Conservation (phyloP, 2,888 invertebrate genomes). For the Nomada fabriciana region DNA sequence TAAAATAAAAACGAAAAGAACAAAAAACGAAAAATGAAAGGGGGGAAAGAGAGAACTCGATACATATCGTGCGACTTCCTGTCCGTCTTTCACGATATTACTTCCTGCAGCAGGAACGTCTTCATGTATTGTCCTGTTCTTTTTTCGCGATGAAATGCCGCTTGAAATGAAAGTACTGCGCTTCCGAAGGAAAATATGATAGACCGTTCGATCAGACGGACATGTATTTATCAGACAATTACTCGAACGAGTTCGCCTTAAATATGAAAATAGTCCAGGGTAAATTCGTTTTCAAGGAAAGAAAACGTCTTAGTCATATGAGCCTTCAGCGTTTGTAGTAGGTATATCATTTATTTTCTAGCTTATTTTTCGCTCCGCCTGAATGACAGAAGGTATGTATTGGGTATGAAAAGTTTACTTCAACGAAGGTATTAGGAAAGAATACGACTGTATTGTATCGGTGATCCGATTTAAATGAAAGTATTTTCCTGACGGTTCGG, state of each 20-base stretch:
- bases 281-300: neutral
- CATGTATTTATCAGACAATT: slow-evolving; percentile 7
- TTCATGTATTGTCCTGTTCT: slow-evolving; percentile 6
- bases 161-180: neutral
- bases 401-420: too few species aligned
- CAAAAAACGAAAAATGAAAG: neutral
- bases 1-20: neutral
- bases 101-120: slow-evolving; percentile 16
- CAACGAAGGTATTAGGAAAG: slow-evolving; percentile 22
- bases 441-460: slow-evolving; percentile 19
- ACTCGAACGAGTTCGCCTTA: neutral
- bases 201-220: neutral
- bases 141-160: slow-evolving; percentile 10
- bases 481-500: slow-evolving; percentile 34
- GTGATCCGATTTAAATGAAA: slow-evolving; percentile 43
- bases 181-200: slow-evolving; percentile 7
- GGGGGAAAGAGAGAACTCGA: slow-evolving; percentile 1
- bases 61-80: slow-evolving; percentile 22
- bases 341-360: too few species aligned
- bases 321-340: too few species aligned
- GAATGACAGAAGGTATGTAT: neutral
- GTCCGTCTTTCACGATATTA: slow-evolving; percentile 34
- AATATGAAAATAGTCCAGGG: neutral
- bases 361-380: neutral
- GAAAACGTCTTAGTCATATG: too few species aligned